A percentile compares a stretch with the other conserved stretches of the same genome.
phyloP scores from a whole-genome alignment of 2,888 invertebrate genomes.

The Ochropleura leucogaster region DNA sequence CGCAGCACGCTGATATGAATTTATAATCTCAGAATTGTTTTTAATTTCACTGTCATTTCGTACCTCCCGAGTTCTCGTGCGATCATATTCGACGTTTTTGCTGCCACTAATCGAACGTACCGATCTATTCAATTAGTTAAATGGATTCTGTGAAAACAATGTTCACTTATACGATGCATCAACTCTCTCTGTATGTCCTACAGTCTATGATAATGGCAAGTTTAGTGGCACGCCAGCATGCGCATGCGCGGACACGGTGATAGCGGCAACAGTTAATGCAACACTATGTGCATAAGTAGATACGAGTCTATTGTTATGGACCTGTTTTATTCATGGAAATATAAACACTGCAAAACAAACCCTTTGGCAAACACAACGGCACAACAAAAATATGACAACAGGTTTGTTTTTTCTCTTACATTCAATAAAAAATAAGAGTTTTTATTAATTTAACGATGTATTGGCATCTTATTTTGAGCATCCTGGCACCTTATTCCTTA shows the following conservation, averaged over 20 bases:
- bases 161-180: conserved; percentile 21
- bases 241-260: conserved; percentile 18
- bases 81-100: conserved; percentile 56
- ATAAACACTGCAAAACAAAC: conserved; percentile 18
- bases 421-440: too few species aligned
- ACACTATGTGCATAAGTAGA: conserved; percentile 5
- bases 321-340: conserved; percentile 14
- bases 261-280: conserved; percentile 19
- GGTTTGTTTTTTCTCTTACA: too few species aligned
- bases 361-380: too few species aligned
- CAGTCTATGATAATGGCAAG: conserved; percentile 24
- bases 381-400: too few species aligned
- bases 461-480: too few species aligned
- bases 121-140: conserved; percentile 65
- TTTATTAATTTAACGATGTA: too few species aligned
- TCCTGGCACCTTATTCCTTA: too few species aligned
- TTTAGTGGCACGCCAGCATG: conserved; percentile 16
- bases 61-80: conserved; percentile 26
- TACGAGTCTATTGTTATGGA: conserved; percentile 9
- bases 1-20: conserved; percentile 62
- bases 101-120: conserved; percentile 47
- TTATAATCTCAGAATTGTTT: conserved; percentile 63
- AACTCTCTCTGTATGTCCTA: conserved; percentile 28
- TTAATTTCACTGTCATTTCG: conserved; percentile 65
- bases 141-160: conserved; percentile 53